phyloP scores from a whole-genome alignment of 1,140 invertebrate species.

The Caenorhabditis inopinata region DNA sequence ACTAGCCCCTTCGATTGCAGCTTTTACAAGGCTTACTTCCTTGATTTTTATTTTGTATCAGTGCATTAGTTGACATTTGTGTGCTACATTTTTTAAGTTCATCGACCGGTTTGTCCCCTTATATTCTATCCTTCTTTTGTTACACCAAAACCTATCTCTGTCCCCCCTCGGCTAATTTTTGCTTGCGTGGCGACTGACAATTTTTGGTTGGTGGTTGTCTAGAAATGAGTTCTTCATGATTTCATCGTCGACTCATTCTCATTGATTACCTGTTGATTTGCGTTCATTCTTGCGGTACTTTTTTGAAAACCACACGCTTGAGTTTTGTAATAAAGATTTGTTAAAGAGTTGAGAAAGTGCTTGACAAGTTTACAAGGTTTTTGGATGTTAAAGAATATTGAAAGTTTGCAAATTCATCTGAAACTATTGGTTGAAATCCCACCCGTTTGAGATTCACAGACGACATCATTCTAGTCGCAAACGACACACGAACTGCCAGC shows the following conservation, averaged over 20 bases:
- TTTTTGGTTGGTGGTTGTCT: slow-evolving; percentile 4
- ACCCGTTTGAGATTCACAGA: too few species aligned
- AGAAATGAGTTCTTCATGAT: neutral
- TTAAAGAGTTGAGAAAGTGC: too few species aligned
- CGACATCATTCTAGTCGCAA: too few species aligned
- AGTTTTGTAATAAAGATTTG: slow-evolving; percentile 27
- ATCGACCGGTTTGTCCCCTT: neutral
- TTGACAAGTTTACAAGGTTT: too few species aligned
- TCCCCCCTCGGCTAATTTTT: neutral
- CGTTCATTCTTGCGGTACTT: neutral
- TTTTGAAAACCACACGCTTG: neutral
- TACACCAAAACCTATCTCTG: neutral
- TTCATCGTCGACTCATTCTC: neutral
- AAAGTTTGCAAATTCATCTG: too few species aligned
- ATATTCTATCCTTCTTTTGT: neutral
- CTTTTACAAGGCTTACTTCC: neutral
- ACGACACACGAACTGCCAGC: too few species aligned
- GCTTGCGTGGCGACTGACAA: neutral
- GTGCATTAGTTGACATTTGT: slow-evolving; percentile 28
- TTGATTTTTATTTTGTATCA: neutral
- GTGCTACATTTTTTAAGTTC: slow-evolving; percentile 1
- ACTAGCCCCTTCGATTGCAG: neutral
- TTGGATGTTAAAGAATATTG: too few species aligned
- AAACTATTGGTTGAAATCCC: too few species aligned
- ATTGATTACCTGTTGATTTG: neutral